A percentile compares a stretch with the other conserved stretches of the same genome.
Conservation (phyloP, 2,113 vertebrate species). For the Boulengeromyrus knoepffleri region DNA sequence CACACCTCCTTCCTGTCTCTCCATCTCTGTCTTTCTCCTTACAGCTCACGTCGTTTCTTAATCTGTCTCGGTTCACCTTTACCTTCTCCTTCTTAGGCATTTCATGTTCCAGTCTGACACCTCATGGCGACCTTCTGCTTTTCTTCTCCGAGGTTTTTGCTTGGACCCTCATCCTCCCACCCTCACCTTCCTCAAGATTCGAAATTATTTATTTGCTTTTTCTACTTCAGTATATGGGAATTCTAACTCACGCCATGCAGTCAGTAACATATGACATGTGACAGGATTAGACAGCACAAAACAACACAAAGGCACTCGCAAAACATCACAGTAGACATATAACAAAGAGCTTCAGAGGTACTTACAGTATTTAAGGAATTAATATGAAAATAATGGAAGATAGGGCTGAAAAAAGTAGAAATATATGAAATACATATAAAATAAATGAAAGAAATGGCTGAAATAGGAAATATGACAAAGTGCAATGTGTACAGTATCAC, state of each 20-base stretch:
- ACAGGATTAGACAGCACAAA: neutral
- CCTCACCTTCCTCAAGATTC: neutral
- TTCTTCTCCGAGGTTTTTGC: neutral
- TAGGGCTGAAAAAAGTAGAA: neutral
- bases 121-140: neutral
- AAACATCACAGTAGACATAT: neutral
- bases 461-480: neutral
- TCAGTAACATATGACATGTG: neutral
- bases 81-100: neutral
- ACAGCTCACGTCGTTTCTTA: neutral
- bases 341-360: neutral
- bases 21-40: neutral
- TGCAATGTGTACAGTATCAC: neutral
- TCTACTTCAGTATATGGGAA: neutral
- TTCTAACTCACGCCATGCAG: neutral
- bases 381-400: neutral
- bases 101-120: neutral
- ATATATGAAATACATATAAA: neutral
- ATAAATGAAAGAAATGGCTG: neutral
- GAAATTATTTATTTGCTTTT: neutral
- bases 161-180: neutral
- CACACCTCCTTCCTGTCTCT: neutral
- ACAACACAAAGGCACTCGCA: neutral
- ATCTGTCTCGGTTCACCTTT: neutral
- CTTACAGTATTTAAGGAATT: neutral